A percentile compares a stretch with the other conserved stretches of the same genome.
These are phyloP conservation scores for Syngnathus scovelli DNA, from an alignment of 2,113 vertebrate species.

Conservation along the genomic window DNA sequence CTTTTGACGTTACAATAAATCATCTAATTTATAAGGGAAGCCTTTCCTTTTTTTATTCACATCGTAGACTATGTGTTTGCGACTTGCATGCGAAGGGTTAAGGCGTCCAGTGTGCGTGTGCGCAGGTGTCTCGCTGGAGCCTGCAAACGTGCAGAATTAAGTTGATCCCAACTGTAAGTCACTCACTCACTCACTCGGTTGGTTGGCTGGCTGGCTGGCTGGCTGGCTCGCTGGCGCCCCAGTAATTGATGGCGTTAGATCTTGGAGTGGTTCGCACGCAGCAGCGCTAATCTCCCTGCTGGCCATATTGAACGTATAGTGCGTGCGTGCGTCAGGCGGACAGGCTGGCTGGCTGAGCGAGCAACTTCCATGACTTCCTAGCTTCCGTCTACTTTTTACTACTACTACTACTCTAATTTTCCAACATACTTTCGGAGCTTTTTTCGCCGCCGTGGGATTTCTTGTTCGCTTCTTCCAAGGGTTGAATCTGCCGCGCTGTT, in stretches of 20 bases:
- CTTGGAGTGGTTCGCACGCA: constrained; percentile 56
- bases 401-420: too few relatives aligned
- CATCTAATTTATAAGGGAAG: too few relatives aligned
- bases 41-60: not conserved
- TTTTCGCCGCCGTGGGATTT: not conserved
- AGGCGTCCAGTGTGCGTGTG: constrained; percentile 41
- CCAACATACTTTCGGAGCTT: not conserved
- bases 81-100: constrained; percentile 55
- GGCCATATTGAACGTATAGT: constrained; percentile 61
- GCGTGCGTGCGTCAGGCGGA: not conserved
- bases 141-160: constrained; percentile 50
- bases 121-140: constrained; percentile 49
- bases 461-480: not conserved
- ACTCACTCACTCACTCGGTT: constrained; percentile 38
- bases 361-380: not conserved
- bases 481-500: constrained; percentile 1
- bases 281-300: constrained; percentile 51
- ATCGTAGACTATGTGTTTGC: not conserved
- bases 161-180: constrained; percentile 79
- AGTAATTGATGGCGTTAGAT: constrained; percentile 53
- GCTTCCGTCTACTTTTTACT: not conserved
- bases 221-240: too few relatives aligned
- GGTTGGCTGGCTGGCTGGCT: constrained; percentile 36
- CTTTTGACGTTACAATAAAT: too few relatives aligned
- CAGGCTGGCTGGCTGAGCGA: too few relatives aligned